Percentiles rank a stretch among this genome's conserved stretches.
phyloP scores from a whole-genome alignment of 2,797 vertebrate genomes.

The Octomys mimax region DNA sequence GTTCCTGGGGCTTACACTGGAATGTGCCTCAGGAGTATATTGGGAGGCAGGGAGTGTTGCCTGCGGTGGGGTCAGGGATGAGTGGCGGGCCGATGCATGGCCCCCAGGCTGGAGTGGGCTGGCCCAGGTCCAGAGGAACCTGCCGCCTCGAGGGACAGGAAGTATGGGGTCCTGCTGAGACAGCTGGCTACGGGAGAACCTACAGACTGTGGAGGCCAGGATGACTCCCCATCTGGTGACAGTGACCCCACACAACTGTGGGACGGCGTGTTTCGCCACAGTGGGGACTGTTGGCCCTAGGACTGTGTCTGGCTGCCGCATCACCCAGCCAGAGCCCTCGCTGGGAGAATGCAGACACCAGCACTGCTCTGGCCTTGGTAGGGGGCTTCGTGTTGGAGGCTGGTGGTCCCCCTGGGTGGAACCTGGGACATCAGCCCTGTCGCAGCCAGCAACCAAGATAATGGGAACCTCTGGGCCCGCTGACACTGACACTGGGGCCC shows the following conservation, averaged over 20 bases:
- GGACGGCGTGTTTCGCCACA: fast-evolving
- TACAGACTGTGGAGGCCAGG: fast-evolving
- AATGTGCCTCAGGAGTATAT: not conserved
- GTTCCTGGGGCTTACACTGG: not conserved
- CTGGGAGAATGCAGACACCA: fast-evolving
- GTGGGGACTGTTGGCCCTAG: fast-evolving
- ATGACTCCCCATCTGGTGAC: not conserved
- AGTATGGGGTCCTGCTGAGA: not conserved
- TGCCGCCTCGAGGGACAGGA: fast-evolving
- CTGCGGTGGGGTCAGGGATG: fast-evolving
- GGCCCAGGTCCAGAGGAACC: fast-evolving
- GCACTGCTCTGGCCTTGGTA: fast-evolving
- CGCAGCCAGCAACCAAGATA: fast-evolving
- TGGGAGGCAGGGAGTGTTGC: not conserved
- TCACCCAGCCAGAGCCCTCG: not conserved
- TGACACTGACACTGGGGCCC: constrained; percentile 85
- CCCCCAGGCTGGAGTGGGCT: fast-evolving
- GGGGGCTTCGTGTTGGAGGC: not conserved
- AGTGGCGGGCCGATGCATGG: fast-evolving
- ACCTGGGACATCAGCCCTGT: fast-evolving
- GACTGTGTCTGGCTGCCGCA: fast-evolving
- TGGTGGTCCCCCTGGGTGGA: fast-evolving
- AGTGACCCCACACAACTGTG: not conserved
- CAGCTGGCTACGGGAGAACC: not conserved
- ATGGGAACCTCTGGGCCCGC: constrained; percentile 28